Conservation (phyloP, 2,888 invertebrate genomes). For the Drosophila ustulata region DNA sequence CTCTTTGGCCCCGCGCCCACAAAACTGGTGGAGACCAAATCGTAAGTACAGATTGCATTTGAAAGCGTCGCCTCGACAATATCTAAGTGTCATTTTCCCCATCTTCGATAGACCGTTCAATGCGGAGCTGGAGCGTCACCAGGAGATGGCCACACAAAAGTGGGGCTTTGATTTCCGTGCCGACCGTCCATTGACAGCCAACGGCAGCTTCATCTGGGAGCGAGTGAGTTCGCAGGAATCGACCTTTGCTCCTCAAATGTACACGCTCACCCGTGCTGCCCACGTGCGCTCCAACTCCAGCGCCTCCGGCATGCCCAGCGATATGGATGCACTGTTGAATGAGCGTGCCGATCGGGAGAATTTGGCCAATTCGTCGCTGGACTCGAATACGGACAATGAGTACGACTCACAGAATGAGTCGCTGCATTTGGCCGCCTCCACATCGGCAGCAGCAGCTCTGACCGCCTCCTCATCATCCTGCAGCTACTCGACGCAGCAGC, state of each 20-base stretch:
- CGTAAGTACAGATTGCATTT: slow-evolving; percentile 72
- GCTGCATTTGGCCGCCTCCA: slow-evolving; percentile 49
- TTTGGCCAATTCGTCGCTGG: slow-evolving; percentile 64
- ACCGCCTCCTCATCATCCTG: slow-evolving; percentile 29
- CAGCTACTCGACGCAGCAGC: slow-evolving; percentile 48
- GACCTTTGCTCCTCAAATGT: slow-evolving; percentile 83
- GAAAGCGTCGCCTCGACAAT: background rate
- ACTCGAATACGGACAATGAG: slow-evolving; percentile 78
- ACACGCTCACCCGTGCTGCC: slow-evolving; percentile 84
- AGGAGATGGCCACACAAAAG: slow-evolving; percentile 88
- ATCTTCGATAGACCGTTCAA: slow-evolving; percentile 75
- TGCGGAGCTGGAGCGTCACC: slow-evolving; percentile 82
- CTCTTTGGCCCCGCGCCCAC: slow-evolving; percentile 80
- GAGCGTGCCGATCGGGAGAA: slow-evolving; percentile 84
- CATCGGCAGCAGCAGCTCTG: slow-evolving; percentile 55
- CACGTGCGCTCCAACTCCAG: slow-evolving; percentile 77
- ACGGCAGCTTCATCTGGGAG: slow-evolving; percentile 83
- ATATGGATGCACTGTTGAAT: slow-evolving; percentile 79
- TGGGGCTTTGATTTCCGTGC: slow-evolving; percentile 85
- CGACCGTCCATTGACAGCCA: slow-evolving; percentile 79
- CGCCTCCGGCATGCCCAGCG: slow-evolving; percentile 43
- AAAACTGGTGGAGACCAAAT: slow-evolving; percentile 66
- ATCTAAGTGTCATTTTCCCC: slow-evolving; percentile 4
- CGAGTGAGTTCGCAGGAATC: slow-evolving; percentile 82
- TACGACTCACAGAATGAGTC: slow-evolving; percentile 84